Evolutionary conservation across 2,888 invertebrate genomes (phyloP).

Genomic region (Ligdia adustata): DNA sequence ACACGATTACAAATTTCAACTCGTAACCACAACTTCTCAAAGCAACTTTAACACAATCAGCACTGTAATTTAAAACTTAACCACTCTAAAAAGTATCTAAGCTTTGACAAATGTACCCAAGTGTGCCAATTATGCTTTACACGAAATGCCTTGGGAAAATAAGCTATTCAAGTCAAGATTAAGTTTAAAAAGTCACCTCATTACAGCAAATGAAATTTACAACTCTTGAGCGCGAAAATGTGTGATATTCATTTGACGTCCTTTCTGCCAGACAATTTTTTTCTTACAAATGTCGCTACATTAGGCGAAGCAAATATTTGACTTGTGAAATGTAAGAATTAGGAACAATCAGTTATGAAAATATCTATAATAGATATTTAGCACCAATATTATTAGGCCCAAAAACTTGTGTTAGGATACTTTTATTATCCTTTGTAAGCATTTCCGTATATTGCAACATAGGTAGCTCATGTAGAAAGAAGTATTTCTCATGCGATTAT

Average conservation of each 20-base stretch:
- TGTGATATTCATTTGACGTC: constrained; percentile 60
- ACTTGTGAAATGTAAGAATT: background rate
- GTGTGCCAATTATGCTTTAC: constrained; percentile 13
- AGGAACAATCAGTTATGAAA: background rate
- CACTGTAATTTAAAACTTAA: background rate
- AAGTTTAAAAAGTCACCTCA: constrained; percentile 69
- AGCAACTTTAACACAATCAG: background rate
- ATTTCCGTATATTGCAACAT: too few relatives aligned
- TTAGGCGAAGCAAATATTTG: background rate
- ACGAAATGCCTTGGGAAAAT: constrained; percentile 40
- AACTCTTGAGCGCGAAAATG: constrained; percentile 63
- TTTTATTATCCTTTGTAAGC: too few relatives aligned
- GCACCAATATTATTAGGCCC: too few relatives aligned
- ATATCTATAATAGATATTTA: too few relatives aligned
- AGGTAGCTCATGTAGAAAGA: too few relatives aligned
- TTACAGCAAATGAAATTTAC: constrained; percentile 70
- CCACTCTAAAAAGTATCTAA: background rate
- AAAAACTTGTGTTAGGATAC: too few relatives aligned
- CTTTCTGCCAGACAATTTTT: background rate
- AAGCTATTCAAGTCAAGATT: constrained; percentile 64
- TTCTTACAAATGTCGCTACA: constrained; percentile 1
- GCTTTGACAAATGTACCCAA: background rate
- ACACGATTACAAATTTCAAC: too few relatives aligned
- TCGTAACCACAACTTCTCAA: too few relatives aligned
- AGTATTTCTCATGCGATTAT: too few relatives aligned